Base-by-base conservation (phyloP, 2,113 vertebrate species). In the Epinephelus cyanopodus region DNA sequence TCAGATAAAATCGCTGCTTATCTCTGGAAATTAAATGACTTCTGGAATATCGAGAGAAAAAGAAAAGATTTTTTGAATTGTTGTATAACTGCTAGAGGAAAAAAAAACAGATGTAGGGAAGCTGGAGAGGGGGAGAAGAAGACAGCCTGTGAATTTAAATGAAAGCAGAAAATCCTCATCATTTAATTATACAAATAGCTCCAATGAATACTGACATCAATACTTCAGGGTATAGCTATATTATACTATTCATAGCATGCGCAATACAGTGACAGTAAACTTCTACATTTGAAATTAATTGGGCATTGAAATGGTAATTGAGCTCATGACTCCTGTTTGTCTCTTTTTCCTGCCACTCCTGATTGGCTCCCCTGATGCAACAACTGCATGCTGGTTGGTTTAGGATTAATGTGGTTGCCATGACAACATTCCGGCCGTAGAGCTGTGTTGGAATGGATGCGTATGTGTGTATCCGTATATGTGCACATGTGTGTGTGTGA, bases 391-490 rank as follows among this genome's bases (percentile, higher is more conserved):
- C 64, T 10, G 77, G 85, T 88, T 87, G 89, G 85, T 90, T 85
- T 84, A 82, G 89, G 90, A 91, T 93, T 93, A 93, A 87, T 76
- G 78, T 29, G 75, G 95, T 95, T 94, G 90, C 95, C 90, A 92
- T 96, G 93, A 92, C 88, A 84, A 96, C 90, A 47, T 27, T 85
- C 48, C 21, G 39, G 69, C 78, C 39, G 62, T 84, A 70, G 77
- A 66, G 88, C 81, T 84, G 82, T 83, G 78, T 62, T 78, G 90
- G 90, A 93, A 93, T 90, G 87, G 85, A 89, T 75, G 74, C 19
- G 23, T 61, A 45, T 60, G 53, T 73, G 37, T 56, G 74, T 66
- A 48, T 66, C 79, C 68, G 71, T 65, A 65, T 87, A 90, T 87
- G 83, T 39, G 15, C 29, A 47, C 48, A 57, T 48, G 84, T 77